Base-by-base conservation (phyloP, 1,140 invertebrate species). In the Cecropterus lyciades region DNA sequence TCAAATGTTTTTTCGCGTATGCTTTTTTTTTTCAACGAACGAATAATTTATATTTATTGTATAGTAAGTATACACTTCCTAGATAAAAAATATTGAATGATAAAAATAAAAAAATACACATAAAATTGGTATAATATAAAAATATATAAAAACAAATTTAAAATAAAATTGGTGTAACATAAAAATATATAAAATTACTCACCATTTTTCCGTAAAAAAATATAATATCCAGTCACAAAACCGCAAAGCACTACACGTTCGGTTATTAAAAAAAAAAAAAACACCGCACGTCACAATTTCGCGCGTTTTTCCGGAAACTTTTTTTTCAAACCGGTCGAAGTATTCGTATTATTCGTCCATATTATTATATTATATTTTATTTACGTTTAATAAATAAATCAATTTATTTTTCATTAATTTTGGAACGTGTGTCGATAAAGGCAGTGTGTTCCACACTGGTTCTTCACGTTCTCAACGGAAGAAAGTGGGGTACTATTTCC, bases 401-500 rank as follows among this genome's bases (percentile, higher is more conserved):
- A 60, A 67, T 48, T n/a, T n/a, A 40, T 27, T 40, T 71, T 67
- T 52, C 10, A 33, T 63, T 43, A 33, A 43, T 42, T 46, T 51
- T 42, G 40, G 17, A 52, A 51, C 65, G 65, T 56, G 55, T 57
- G 17, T 48, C 17, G 46, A 27, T 43, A 33, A 43, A 55, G 46
- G 46, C 42, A 57, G 20, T 20, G 56, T 59, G 55, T 49, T 62
- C 46, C 20, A 48, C 63, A 60, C 55, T 65, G 53, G 60, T 49
- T 53, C 37, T 56, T 24, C 20, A 33, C 42, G 53, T 56, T 43
- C 53, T 65, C 60, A 65, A 67, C 57, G 45, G 68, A 77, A 77
- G 75, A 77, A 77, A 77, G 75, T 77, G 75, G 75, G 75, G 65
- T 72, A 65, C 67, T 62, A 69, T 65, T 75, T 72, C 75, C 72